Evolutionary conservation across 92 coral and sea anemone species (phyloP), one percentile per base, ranked within the genome.

Genomic region (Actinernus sp.): DNA sequence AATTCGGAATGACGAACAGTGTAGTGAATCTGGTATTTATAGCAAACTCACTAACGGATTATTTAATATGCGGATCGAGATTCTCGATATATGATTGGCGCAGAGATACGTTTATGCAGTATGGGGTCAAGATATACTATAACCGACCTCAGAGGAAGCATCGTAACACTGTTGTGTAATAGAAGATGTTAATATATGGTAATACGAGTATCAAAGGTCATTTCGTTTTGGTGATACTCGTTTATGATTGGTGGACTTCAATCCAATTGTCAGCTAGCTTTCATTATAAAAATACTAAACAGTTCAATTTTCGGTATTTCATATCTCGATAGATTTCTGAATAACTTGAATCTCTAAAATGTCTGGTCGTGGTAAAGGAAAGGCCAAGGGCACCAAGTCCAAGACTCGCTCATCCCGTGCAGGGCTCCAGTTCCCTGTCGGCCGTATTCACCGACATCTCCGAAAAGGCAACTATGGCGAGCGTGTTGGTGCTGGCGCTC

Each of bases 361-460:
- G 85, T 68, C 78, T 68, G 85, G 85, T 31, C 85, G 78, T 60
- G 86, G 86, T 0, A 81, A 81, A 81, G 88, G 88, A 36, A 80
- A 80, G 49, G 65, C 63, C 6, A 58, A 49, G 50, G 73, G 65
- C 58, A 58, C 53, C 46, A 77, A 77, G 58, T 80, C 87, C 47
- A 80, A 80, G 71, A 80, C 87, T 2, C 87, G 80, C 26, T 80
- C 87, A 34, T 71, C 73, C 56, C 71, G 87, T 47, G 88, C 80
- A 30, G 81, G 88, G 59, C 86, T 85, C 39, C 91, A 85, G 62
- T 85, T 85, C 83, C 91, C 91, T 17, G 91, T 85, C 55, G 91
- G 91, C 65, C 91, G 91, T 71, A 78, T 85, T 68, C 91, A 85
- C 38, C 85, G 91, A 39, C 76, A 70, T 59, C 79, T 85, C 45